phyloP scores from a whole-genome alignment of 2,113 vertebrate genomes.

The Lathamus discolor region DNA sequence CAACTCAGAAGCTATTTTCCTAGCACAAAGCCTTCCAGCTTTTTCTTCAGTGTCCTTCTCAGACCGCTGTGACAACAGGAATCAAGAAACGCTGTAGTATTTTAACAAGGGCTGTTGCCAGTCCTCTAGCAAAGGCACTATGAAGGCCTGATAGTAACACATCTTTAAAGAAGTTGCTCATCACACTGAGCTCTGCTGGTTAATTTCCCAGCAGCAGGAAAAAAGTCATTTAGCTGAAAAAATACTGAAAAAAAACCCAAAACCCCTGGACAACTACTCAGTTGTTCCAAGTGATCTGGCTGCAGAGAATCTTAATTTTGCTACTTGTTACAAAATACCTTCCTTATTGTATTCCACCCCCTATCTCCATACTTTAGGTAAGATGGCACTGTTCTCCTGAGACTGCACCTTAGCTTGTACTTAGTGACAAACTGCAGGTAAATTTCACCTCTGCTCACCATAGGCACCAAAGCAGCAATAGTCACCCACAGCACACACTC shows the following conservation, averaged over 20 bases:
- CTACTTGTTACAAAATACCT: neutral
- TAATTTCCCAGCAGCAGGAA: neutral
- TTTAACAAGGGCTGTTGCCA: neutral
- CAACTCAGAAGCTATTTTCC: neutral
- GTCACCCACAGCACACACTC: rapidly evolving
- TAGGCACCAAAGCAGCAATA: neutral
- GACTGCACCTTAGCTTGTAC: neutral
- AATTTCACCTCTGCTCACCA: neutral
- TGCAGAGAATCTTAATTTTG: neutral
- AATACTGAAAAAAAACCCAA: neutral
- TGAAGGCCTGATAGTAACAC: neutral
- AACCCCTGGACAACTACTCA: neutral
- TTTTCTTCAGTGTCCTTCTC: neutral
- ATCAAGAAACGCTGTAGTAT: neutral
- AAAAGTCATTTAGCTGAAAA: neutral
- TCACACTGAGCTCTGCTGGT: neutral
- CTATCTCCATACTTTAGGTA: neutral
- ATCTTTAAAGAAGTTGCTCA: neutral
- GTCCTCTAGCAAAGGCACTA: neutral
- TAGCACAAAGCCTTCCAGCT: neutral
- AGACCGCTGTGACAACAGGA: neutral
- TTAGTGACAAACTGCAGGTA: neutral
- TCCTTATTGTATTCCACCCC: neutral
- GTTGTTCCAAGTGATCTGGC: neutral
- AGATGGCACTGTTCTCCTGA: neutral